A percentile compares a stretch with the other conserved stretches of the same genome.
phyloP scores from a whole-genome alignment of 53 echinoderm and acorn worm genomes.

The Paracentrotus lividus region DNA sequence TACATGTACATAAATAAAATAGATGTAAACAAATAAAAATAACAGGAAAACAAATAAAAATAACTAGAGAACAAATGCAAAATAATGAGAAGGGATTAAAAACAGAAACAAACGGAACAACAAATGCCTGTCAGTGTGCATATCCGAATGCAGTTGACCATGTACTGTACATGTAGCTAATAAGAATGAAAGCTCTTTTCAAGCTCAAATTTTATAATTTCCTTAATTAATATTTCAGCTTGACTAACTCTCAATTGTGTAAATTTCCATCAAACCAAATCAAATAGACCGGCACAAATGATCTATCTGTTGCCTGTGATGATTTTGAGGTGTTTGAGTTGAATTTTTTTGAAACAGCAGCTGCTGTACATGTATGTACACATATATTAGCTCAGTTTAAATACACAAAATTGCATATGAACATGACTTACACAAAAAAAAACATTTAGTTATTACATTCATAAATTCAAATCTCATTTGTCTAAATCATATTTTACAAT shows the following conservation, averaged over 20 bases:
- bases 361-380: not conserved
- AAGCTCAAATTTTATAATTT: not conserved
- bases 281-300: not conserved
- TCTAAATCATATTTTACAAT: no score
- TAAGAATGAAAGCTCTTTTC: not conserved
- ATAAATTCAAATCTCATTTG: no score
- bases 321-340: not conserved
- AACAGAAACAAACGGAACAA: not conserved
- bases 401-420: no score
- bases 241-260: conserved; percentile 10
- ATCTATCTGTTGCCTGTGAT: not conserved
- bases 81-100: no score
- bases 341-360: not conserved
- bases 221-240: not conserved
- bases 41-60: not conserved
- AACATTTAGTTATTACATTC: no score
- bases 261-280: not conserved
- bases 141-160: not conserved
- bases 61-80: no score
- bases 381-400: no score
- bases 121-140: not conserved
- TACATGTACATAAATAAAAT: not conserved
- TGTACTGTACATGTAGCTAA: not conserved
- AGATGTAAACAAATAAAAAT: not conserved
- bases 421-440: no score